These are phyloP conservation scores for Babyrousa celebensis DNA, from an alignment of 2,797 vertebrate species.

Conservation along the genomic window DNA sequence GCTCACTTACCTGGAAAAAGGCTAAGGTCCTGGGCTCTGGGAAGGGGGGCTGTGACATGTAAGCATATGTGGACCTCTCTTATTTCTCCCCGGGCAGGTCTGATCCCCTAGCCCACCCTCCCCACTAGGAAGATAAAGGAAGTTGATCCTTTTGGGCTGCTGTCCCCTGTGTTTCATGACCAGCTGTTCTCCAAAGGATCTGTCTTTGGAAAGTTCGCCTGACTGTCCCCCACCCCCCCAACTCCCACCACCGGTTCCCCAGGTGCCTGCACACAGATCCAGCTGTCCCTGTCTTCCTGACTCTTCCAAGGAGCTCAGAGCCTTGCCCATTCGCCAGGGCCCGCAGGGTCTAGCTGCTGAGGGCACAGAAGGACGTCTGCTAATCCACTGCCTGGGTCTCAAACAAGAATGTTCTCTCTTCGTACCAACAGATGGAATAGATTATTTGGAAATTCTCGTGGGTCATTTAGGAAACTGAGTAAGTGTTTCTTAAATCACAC, in stretches of 20 bases:
- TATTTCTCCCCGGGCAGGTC: too few species aligned
- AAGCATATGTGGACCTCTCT: background rate
- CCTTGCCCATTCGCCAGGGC: background rate
- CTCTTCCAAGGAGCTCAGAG: background rate
- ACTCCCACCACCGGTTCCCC: background rate
- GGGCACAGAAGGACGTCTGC: fast-evolving
- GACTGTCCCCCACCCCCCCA: background rate
- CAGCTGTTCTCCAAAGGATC: background rate
- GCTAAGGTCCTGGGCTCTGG: background rate
- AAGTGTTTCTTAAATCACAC: background rate
- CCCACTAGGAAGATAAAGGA: background rate
- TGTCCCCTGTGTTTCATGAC: background rate
- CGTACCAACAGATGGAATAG: background rate
- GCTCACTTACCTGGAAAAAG: constrained; percentile 54
- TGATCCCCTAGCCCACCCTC: background rate
- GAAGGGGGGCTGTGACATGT: background rate
- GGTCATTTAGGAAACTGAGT: constrained; percentile 13
- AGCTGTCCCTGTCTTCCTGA: background rate
- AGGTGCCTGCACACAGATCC: background rate
- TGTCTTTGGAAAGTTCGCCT: background rate
- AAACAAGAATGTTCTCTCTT: background rate
- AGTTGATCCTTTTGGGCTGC: background rate
- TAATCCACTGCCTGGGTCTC: background rate
- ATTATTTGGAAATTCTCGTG: constrained; percentile 9
- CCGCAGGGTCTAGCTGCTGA: background rate